Evolutionary conservation across 2,113 vertebrate species (phyloP).

Genomic region (Ceyx melanurus): DNA sequence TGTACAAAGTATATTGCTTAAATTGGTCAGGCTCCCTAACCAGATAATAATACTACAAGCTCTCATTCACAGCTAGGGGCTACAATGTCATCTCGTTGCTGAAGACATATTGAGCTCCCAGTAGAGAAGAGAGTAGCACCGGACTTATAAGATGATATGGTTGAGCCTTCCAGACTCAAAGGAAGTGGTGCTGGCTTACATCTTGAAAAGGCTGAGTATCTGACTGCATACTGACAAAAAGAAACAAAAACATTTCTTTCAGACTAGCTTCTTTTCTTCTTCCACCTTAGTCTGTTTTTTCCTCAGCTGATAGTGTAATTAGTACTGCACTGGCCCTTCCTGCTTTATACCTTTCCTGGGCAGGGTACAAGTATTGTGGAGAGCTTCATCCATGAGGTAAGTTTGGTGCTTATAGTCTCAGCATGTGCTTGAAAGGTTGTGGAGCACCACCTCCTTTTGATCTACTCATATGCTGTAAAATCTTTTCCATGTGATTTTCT

Average conservation of each 20-base stretch:
- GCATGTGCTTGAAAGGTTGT: not conserved
- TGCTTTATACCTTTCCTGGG: not conserved
- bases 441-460: not conserved
- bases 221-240: not conserved
- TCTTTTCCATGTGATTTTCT: not conserved
- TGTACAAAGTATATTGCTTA: not conserved
- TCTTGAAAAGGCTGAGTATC: not conserved
- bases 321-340: not conserved
- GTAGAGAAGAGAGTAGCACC: not conserved
- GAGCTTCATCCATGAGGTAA: not conserved
- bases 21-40: not conserved
- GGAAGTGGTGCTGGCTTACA: not conserved
- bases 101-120: not conserved
- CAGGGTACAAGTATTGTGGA: not conserved
- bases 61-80: not conserved
- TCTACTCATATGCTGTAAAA: not conserved
- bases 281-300: not conserved
- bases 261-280: not conserved
- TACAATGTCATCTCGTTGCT: not conserved
- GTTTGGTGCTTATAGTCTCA: not conserved
- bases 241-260: not conserved
- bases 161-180: not conserved
- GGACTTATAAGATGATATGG: not conserved
- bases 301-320: not conserved
- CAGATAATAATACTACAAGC: not conserved